phyloP scores from a whole-genome alignment of 2,888 invertebrate species.

The Tenthredo scrophulariae region DNA sequence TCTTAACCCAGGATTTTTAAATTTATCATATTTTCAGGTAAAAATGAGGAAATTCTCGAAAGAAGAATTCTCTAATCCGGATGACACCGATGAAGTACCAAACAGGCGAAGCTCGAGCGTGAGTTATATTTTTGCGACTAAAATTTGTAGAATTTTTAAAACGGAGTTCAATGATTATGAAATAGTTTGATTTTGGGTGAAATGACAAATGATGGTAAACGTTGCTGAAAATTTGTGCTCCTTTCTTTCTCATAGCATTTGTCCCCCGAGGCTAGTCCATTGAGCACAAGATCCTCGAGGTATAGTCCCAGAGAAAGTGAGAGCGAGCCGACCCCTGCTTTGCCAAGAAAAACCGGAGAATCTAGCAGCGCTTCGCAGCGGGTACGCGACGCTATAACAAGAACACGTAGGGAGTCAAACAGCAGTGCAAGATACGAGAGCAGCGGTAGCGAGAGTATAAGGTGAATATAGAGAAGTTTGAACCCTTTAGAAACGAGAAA shows the following conservation, averaged over 20 bases:
- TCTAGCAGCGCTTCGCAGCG: conserved; percentile 75
- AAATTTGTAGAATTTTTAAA: no score
- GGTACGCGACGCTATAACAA: conserved; percentile 75
- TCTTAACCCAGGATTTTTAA: neutral
- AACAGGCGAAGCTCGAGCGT: conserved; percentile 75
- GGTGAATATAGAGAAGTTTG: conserved; percentile 61
- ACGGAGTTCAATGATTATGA: no score
- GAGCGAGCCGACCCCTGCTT: conserved; percentile 75
- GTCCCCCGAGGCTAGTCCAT: conserved; percentile 76
- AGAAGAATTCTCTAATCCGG: conserved; percentile 74
- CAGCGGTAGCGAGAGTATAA: conserved; percentile 75
- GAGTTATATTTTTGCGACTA: conserved; percentile 62
- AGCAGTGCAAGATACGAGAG: conserved; percentile 76
- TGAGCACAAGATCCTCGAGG: conserved; percentile 75
- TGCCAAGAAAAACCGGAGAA: conserved; percentile 73
- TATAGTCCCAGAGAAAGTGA: conserved; percentile 77
- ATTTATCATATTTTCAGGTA: conserved; percentile 60
- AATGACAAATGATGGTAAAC: neutral
- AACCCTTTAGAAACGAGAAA: neutral
- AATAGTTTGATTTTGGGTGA: neutral
- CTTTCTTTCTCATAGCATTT: conserved; percentile 68
- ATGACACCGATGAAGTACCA: conserved; percentile 73
- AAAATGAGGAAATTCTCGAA: conserved; percentile 70
- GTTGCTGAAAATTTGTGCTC: neutral
- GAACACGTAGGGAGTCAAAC: conserved; percentile 76